Percentiles rank a stretch among this genome's conserved stretches.
phyloP scores from a whole-genome alignment of 1,140 invertebrate genomes.

The Saccostrea cuccullata region DNA sequence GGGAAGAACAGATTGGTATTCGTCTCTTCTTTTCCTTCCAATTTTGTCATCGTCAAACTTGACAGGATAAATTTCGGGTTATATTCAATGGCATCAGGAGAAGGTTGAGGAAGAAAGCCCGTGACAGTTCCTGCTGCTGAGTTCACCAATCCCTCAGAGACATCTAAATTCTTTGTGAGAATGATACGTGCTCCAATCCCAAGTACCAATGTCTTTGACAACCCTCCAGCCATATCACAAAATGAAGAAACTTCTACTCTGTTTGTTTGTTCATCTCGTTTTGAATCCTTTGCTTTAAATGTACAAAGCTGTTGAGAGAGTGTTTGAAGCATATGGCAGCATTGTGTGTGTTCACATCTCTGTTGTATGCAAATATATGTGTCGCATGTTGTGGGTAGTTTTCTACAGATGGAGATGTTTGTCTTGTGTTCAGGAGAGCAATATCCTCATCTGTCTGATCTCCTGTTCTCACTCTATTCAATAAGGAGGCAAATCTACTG shows the following conservation, averaged over 20 bases:
- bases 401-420: not conserved
- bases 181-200: not conserved
- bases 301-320: not conserved
- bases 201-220: not conserved
- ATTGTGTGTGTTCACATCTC: too few relatives aligned
- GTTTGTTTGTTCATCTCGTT: not conserved
- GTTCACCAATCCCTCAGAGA: not conserved
- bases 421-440: not conserved
- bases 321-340: not conserved
- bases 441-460: not conserved
- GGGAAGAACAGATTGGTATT: not conserved
- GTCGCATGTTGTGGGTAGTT: not conserved
- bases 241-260: not conserved
- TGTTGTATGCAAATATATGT: not conserved
- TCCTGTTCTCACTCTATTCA: constrained; percentile 3
- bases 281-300: not conserved
- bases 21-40: not conserved
- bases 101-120: not conserved
- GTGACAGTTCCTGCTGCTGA: not conserved
- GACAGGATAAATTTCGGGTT: not conserved
- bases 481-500: too few relatives aligned
- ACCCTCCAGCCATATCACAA: not conserved
- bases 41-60: not conserved
- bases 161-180: not conserved
- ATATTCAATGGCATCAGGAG: not conserved